Conservation (phyloP, 64 coral and sea anemone genomes). For the Stichodactyla mertensii region DNA sequence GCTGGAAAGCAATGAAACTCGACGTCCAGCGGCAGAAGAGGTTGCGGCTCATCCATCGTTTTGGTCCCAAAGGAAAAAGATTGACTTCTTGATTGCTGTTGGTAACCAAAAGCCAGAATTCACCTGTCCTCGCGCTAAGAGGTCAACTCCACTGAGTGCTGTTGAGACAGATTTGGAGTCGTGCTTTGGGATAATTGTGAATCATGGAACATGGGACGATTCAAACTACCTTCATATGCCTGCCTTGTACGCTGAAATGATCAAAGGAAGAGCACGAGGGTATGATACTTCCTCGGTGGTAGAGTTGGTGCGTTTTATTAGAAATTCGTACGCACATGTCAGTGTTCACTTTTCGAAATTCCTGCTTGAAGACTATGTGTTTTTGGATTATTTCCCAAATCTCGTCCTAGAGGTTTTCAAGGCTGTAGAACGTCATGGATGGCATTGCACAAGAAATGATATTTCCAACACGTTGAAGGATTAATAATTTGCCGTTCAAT, state of each 20-base stretch:
- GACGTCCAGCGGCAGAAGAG: neutral
- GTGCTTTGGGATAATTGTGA: neutral
- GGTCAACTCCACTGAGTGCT: neutral
- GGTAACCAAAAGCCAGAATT: neutral
- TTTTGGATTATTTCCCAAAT: conserved; percentile 10
- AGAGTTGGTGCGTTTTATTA: neutral
- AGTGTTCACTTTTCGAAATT: neutral
- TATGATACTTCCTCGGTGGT: neutral
- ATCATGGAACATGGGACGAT: neutral
- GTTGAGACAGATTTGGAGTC: neutral
- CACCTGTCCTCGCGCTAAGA: neutral
- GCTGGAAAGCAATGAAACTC: neutral
- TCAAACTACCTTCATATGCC: neutral
- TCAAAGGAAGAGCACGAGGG: neutral
- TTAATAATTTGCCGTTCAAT: too few relatives aligned
- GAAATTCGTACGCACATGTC: conserved; percentile 7
- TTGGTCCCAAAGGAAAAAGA: neutral
- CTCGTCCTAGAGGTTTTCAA: conserved; percentile 8
- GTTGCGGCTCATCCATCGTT: neutral
- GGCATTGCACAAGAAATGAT: neutral
- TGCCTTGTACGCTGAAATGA: neutral
- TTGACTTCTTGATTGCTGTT: neutral
- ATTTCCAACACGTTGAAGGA: too few relatives aligned
- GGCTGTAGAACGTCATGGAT: neutral
- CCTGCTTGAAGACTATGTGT: neutral